Percentiles rank a stretch among this genome's conserved stretches.
Conservation (phyloP, 1,140 invertebrate species). For the Ericerus pela region DNA sequence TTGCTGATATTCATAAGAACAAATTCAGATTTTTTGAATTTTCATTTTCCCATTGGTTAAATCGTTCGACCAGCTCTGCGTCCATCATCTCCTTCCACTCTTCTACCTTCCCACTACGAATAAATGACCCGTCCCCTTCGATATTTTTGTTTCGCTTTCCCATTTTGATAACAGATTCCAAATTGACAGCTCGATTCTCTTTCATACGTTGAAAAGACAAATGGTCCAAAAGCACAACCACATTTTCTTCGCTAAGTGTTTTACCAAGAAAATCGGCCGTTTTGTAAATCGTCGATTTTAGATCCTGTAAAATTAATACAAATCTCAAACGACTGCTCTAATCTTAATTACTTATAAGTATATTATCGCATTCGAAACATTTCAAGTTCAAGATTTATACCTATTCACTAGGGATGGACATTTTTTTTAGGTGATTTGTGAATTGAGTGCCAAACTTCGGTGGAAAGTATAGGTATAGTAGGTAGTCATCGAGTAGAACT, state of each 20-base stretch:
- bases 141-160: slow-evolving; percentile 33
- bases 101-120: slow-evolving; percentile 63
- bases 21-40: slow-evolving; percentile 41
- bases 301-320: slow-evolving; percentile 31
- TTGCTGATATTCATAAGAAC: too few relatives aligned
- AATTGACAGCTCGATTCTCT: slow-evolving; percentile 56
- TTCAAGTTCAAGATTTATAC: too few relatives aligned
- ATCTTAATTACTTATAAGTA: too few relatives aligned
- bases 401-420: too few relatives aligned
- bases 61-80: slow-evolving; percentile 44
- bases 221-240: slow-evolving; percentile 49
- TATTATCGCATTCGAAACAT: too few relatives aligned
- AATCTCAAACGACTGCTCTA: too few relatives aligned
- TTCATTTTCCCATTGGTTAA: slow-evolving; percentile 57
- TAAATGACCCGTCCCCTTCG: slow-evolving; percentile 45
- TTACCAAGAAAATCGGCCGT: slow-evolving; percentile 62
- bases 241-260: slow-evolving; percentile 43
- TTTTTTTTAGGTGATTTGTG: too few relatives aligned
- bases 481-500: too few relatives aligned
- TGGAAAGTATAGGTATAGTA: too few relatives aligned
- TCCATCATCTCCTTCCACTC: slow-evolving; percentile 73
- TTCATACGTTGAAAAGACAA: slow-evolving; percentile 51
- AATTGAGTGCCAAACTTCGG: too few relatives aligned
- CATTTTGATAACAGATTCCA: slow-evolving; percentile 28
- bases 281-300: slow-evolving; percentile 42